phyloP scores from a whole-genome alignment of 2,888 invertebrate species.

The Oxyteleia sp. region DNA sequence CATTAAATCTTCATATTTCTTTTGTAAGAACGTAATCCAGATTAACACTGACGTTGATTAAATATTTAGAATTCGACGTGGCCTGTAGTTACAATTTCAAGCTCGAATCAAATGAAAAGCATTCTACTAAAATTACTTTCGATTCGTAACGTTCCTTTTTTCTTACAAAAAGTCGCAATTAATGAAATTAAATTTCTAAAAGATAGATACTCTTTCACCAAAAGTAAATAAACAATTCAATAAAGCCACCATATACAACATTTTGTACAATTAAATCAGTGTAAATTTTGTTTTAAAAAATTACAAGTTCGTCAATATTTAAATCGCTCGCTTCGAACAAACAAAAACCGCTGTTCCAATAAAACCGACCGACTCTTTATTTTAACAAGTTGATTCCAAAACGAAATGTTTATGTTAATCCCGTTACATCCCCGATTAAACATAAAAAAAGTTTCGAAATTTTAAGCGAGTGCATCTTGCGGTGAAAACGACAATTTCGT shows the following conservation, averaged over 20 bases:
- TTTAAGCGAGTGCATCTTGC: slow-evolving; percentile 12
- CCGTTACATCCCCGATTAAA: slow-evolving; percentile 10
- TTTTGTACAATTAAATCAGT: background rate
- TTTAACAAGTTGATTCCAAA: background rate
- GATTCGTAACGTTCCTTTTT: background rate
- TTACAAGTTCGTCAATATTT: slow-evolving; percentile 1
- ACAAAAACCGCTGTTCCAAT: slow-evolving; percentile 11
- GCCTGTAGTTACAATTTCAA: background rate
- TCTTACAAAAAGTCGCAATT: background rate
- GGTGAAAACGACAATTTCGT: slow-evolving; percentile 40
- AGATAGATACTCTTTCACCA: too few species aligned
- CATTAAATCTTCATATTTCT: too few species aligned
- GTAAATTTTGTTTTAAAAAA: slow-evolving; percentile 2
- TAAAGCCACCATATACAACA: background rate
- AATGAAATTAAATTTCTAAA: background rate
- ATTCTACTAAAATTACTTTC: slow-evolving; percentile 6
- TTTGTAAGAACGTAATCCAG: too few species aligned
- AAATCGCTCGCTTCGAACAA: background rate
- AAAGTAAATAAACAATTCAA: too few species aligned
- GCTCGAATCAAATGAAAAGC: background rate
- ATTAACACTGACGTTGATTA: slow-evolving; percentile 12
- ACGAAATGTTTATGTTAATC: slow-evolving; percentile 25
- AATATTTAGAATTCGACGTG: slow-evolving; percentile 3
- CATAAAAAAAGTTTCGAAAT: background rate
- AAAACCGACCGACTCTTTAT: slow-evolving; percentile 15